Conservation (phyloP, 2,888 invertebrate genomes). For the Congeria kusceri region DNA sequence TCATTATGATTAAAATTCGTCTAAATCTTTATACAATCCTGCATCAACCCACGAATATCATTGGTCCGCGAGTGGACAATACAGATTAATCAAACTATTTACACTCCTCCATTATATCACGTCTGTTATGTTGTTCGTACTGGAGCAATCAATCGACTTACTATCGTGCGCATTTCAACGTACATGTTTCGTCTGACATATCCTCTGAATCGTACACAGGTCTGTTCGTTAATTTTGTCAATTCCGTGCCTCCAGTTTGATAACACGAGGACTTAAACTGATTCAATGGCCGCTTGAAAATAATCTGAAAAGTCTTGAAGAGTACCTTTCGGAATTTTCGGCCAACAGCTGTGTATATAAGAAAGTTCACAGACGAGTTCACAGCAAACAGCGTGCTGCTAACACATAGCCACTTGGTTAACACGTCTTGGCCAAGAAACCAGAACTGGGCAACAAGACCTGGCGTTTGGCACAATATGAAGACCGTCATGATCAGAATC, state of each 20-base stretch:
- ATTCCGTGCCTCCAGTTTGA: slow-evolving; percentile 51
- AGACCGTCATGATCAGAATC: slow-evolving; percentile 82
- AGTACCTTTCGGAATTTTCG: slow-evolving; percentile 79
- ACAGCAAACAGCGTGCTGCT: slow-evolving; percentile 80
- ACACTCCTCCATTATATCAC: too few relatives aligned
- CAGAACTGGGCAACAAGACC: slow-evolving; percentile 80
- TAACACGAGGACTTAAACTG: slow-evolving; percentile 43
- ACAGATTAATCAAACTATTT: too few relatives aligned
- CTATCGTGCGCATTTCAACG: slow-evolving; percentile 23
- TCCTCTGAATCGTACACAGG: slow-evolving; percentile 32
- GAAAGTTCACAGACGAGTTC: slow-evolving; percentile 83
- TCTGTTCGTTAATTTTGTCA: slow-evolving; percentile 46
- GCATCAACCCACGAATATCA: too few relatives aligned
- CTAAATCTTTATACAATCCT: too few relatives aligned
- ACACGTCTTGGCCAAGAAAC: slow-evolving; percentile 65
- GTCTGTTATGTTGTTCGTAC: too few relatives aligned
- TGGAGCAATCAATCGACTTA: not conserved
- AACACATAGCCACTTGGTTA: slow-evolving; percentile 79
- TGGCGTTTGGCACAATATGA: slow-evolving; percentile 83
- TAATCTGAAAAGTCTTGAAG: slow-evolving; percentile 67
- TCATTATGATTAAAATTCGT: too few relatives aligned
- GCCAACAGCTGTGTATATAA: slow-evolving; percentile 83
- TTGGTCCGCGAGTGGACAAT: too few relatives aligned
- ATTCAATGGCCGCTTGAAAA: slow-evolving; percentile 53
- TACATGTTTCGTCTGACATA: slow-evolving; percentile 43